Conservation (phyloP, 2,888 invertebrate species). For the Lycaena phlaeas region DNA sequence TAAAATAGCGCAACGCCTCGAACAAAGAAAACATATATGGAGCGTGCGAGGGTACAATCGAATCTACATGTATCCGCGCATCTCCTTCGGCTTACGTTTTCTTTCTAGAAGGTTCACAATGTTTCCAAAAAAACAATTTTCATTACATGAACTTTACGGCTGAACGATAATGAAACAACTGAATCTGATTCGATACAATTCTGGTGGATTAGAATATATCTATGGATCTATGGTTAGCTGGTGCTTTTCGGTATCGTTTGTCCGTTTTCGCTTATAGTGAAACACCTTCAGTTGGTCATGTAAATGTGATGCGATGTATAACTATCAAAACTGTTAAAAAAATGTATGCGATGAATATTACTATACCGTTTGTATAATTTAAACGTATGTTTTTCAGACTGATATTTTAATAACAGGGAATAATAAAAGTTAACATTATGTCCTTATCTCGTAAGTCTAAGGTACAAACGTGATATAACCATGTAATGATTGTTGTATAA, state of each 20-base stretch:
- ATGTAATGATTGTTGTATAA: conserved; percentile 56
- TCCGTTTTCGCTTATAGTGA: neutral
- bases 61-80: conserved; percentile 51
- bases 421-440: conserved; percentile 45
- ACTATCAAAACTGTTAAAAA: conserved; percentile 8
- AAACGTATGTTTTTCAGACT: conserved; percentile 31
- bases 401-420: conserved; percentile 37
- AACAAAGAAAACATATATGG: conserved; percentile 51
- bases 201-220: neutral
- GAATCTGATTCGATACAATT: neutral
- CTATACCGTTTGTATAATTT: conserved; percentile 16
- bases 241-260: neutral
- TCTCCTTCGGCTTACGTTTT: conserved; percentile 40
- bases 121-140: conserved; percentile 39
- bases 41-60: conserved; percentile 54
- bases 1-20: conserved; percentile 31
- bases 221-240: conserved; percentile 1
- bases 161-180: conserved; percentile 4
- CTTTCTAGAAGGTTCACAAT: conserved; percentile 52
- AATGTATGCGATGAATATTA: conserved; percentile 1
- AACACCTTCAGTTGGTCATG: neutral
- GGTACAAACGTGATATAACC: conserved; percentile 49
- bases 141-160: conserved; percentile 17
- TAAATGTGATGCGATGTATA: conserved; percentile 8
- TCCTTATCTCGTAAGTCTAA: conserved; percentile 49